Evolutionary conservation across 2,113 vertebrate genomes (phyloP).

Genomic region (Channa maculata): DNA sequence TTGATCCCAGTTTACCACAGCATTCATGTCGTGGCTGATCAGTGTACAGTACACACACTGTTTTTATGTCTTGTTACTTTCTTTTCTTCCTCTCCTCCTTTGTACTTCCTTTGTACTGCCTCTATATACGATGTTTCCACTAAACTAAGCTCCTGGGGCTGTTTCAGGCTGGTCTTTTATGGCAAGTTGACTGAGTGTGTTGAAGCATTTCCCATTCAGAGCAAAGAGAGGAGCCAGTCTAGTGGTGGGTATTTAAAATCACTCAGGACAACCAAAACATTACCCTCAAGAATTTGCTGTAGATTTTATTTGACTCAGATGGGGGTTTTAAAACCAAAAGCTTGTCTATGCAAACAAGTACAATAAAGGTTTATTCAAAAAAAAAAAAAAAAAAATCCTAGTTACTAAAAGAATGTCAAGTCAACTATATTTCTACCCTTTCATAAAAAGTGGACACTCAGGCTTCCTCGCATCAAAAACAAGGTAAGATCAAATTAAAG

Average conservation of each 20-base stretch:
- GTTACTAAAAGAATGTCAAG: not conserved
- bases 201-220: slow-evolving; percentile 49
- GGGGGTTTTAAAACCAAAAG: slow-evolving; percentile 24
- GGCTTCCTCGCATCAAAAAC: no score
- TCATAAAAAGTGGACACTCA: no score
- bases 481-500: no score
- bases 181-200: slow-evolving; percentile 49
- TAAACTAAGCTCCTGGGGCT: slow-evolving; percentile 12
- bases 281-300: slow-evolving; percentile 32
- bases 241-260: slow-evolving; percentile 51
- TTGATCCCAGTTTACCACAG: no score
- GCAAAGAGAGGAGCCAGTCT: slow-evolving; percentile 31
- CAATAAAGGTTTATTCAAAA: not conserved
- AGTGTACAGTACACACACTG: not conserved
- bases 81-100: not conserved
- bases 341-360: not conserved
- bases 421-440: no score
- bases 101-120: not conserved
- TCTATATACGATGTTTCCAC: slow-evolving; percentile 17
- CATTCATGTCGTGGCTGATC: no score
- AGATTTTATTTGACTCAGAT: slow-evolving; percentile 22
- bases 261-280: slow-evolving; percentile 52
- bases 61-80: slow-evolving; percentile 11
- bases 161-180: slow-evolving; percentile 46
- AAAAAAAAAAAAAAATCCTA: not conserved